Evolutionary conservation across 2,888 invertebrate species (phyloP).

Genomic region (Helicoverpa assulta): DNA sequence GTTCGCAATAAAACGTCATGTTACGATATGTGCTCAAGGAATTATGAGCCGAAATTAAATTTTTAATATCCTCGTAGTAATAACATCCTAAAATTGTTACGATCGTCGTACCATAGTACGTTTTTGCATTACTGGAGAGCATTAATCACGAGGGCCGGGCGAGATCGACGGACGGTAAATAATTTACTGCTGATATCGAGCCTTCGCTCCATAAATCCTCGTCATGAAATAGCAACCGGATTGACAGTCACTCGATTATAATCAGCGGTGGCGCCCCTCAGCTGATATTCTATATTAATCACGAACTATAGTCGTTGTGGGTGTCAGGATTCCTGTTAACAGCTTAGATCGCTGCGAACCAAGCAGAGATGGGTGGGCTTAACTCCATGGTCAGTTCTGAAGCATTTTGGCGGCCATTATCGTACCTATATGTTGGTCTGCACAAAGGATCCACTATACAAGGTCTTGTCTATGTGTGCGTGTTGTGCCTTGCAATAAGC

Average conservation of each 20-base stretch:
- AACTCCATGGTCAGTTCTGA: constrained; percentile 17
- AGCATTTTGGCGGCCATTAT: constrained; percentile 16
- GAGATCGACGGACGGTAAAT: constrained; percentile 75
- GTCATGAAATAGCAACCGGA: constrained; percentile 73
- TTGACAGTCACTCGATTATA: constrained; percentile 78
- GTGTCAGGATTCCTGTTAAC: constrained; percentile 22
- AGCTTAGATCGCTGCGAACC: constrained; percentile 19
- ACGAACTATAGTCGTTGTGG: constrained; percentile 40
- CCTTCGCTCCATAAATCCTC: constrained; percentile 76
- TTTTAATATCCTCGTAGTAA: constrained; percentile 65
- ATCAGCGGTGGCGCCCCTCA: constrained; percentile 61
- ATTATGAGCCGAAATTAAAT: constrained; percentile 67
- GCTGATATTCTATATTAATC: constrained; percentile 61
- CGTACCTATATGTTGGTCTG: constrained; percentile 18
- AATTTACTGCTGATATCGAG: constrained; percentile 75
- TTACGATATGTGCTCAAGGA: constrained; percentile 64
- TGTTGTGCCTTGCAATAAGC: constrained; percentile 27
- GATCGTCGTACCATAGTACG: constrained; percentile 52
- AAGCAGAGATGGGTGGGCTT: constrained; percentile 6
- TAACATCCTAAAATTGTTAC: constrained; percentile 59
- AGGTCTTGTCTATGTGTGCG: constrained; percentile 18
- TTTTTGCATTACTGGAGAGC: constrained; percentile 57
- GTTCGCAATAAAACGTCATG: constrained; percentile 65
- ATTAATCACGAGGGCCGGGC: constrained; percentile 68
- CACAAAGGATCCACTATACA: constrained; percentile 40